Conservation (phyloP, 2,888 invertebrate species). For the Blomia tropicalis region DNA sequence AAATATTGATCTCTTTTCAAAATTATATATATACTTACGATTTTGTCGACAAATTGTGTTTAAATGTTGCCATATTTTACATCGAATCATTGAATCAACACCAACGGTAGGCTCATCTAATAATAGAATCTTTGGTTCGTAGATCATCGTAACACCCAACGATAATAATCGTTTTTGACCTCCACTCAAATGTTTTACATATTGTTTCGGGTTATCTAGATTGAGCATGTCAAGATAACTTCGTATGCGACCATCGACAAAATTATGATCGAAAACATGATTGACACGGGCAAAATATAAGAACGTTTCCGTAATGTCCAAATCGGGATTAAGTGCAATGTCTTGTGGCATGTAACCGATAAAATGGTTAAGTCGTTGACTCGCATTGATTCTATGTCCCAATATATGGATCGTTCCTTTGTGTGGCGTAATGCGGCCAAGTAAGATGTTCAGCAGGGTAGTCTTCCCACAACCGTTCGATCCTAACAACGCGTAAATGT, state of each 20-base stretch:
- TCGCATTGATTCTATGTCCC: not conserved
- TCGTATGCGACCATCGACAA: slow-evolving; percentile 19
- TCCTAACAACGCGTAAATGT: slow-evolving; percentile 2
- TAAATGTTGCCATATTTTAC: slow-evolving; percentile 80
- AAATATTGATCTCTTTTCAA: not conserved
- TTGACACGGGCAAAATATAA: slow-evolving; percentile 22
- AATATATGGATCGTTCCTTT: not conserved
- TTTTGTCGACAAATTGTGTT: slow-evolving; percentile 74
- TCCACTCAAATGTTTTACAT: slow-evolving; percentile 42
- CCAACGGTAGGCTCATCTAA: slow-evolving; percentile 85
- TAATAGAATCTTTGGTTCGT: slow-evolving; percentile 75
- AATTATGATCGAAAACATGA: slow-evolving; percentile 9
- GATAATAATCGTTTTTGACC: slow-evolving; percentile 80
- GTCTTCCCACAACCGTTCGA: slow-evolving; percentile 13
- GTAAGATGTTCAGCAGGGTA: not conserved
- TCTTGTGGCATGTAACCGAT: slow-evolving; percentile 26
- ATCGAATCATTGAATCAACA: slow-evolving; percentile 62
- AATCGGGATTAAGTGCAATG: slow-evolving; percentile 24
- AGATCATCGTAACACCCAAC: slow-evolving; percentile 77
- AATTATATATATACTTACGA: not conserved
- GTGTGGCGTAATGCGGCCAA: not conserved
- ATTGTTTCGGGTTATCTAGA: slow-evolving; percentile 12
- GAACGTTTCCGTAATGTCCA: slow-evolving; percentile 23
- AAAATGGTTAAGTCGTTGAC: not conserved
- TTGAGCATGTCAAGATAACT: slow-evolving; percentile 15